Conservation (phyloP, 2,113 vertebrate genomes). For the Centropristis striata region DNA sequence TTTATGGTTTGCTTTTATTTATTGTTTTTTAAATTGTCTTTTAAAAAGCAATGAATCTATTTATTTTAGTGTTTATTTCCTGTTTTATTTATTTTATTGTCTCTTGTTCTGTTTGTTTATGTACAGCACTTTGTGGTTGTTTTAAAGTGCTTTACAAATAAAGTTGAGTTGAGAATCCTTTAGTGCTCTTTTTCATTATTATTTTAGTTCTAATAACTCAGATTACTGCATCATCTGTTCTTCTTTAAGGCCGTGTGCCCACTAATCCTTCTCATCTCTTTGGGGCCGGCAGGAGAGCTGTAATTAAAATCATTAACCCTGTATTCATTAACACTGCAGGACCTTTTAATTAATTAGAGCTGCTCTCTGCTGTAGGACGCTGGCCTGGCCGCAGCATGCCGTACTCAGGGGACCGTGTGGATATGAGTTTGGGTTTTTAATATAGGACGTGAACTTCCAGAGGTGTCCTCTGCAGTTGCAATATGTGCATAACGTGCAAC, state of each 20-base stretch:
- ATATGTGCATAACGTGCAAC: not conserved
- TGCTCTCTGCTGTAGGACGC: slow-evolving; percentile 26
- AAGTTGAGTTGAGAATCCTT: no score
- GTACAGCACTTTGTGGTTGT: no score
- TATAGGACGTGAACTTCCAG: slow-evolving; percentile 14
- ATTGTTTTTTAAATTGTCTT: no score
- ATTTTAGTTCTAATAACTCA: not conserved
- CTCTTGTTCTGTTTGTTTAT: no score
- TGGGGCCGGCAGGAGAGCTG: slow-evolving; percentile 13
- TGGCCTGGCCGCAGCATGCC: not conserved
- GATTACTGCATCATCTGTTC: not conserved
- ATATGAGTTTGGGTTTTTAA: not conserved
- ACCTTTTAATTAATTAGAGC: slow-evolving; percentile 54
- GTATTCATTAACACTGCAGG: slow-evolving; percentile 39
- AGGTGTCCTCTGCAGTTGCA: slow-evolving; percentile 4
- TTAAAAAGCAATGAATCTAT: no score
- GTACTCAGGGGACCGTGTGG: slow-evolving; percentile 18
- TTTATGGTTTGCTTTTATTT: no score
- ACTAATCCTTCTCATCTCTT: slow-evolving; percentile 30
- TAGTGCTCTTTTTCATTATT: not conserved
- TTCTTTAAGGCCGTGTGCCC: not conserved
- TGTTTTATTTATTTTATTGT: no score
- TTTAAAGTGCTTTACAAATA: no score
- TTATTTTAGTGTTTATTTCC: no score
- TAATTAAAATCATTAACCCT: slow-evolving; percentile 51